Evolutionary conservation across 2,888 invertebrate species (phyloP).

Genomic region (Platypus cylindrus): DNA sequence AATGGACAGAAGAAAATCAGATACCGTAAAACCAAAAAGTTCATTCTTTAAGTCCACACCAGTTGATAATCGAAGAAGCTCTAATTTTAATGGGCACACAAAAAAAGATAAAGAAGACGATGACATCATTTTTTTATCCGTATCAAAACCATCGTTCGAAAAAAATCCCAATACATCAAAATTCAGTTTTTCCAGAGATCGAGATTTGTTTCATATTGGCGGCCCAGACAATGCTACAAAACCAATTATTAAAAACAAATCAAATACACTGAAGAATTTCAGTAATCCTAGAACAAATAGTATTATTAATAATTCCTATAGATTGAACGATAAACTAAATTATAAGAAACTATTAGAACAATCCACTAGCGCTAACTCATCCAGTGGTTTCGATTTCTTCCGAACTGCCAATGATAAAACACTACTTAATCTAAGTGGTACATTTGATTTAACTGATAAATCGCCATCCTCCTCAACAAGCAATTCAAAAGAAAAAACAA

Average conservation of each 20-base stretch:
- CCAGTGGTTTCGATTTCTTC: conserved; percentile 17
- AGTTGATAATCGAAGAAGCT: conserved; percentile 1
- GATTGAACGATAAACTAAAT: conserved; percentile 44
- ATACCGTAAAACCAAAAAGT: conserved; percentile 1
- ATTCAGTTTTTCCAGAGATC: conserved; percentile 9
- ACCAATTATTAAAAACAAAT: conserved; percentile 4
- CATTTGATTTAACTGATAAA: conserved; percentile 3
- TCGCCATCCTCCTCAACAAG: no score
- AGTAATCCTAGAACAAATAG: no score
- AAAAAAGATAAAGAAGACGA: conserved; percentile 18
- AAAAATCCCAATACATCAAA: conserved; percentile 21
- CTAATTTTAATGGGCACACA: conserved; percentile 10
- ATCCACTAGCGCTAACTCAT: conserved; percentile 25
- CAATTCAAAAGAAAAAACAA: conserved; percentile 10
- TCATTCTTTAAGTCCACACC: conserved; percentile 13
- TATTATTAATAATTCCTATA: conserved; percentile 40
- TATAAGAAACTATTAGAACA: conserved; percentile 42
- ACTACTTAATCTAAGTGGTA: conserved; percentile 1
- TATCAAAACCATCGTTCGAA: conserved; percentile 19
- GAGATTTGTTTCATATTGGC: conserved; percentile 10
- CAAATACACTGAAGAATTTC: neutral
- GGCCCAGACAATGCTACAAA: conserved; percentile 4
- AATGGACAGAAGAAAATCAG: conserved; percentile 4
- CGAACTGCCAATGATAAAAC: conserved; percentile 13
- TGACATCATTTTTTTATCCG: conserved; percentile 25